Evolutionary conservation across 2,888 invertebrate genomes (phyloP).

Genomic region (Oscheius sp.): DNA sequence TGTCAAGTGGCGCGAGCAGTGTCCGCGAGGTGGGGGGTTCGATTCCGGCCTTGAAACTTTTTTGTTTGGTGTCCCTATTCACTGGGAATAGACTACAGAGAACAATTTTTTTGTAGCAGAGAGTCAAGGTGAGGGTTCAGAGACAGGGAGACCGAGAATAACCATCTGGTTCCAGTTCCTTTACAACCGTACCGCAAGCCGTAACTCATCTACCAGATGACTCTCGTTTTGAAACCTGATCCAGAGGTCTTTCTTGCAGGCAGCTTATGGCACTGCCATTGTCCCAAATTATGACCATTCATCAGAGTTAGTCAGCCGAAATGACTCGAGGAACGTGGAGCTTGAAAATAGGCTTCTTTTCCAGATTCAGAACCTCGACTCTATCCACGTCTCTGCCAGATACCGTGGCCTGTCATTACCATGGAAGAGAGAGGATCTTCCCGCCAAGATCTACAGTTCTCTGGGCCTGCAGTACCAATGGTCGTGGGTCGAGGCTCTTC

Average conservation of each 20-base stretch:
- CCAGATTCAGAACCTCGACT: slow-evolving; percentile 1
- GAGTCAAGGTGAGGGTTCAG: no score
- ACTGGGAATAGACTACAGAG: no score
- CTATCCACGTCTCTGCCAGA: neutral
- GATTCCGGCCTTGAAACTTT: no score
- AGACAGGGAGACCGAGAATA: no score
- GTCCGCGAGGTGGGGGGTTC: no score
- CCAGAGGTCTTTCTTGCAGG: neutral
- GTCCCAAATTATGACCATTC: neutral
- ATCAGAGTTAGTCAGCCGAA: neutral
- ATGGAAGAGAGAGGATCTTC: slow-evolving; percentile 4
- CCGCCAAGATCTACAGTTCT: slow-evolving; percentile 40
- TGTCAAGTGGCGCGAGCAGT: no score
- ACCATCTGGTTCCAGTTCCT: no score
- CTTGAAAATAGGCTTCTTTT: neutral
- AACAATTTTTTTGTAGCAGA: no score
- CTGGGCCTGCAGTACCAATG: slow-evolving; percentile 49
- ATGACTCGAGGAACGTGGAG: neutral
- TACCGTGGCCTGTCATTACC: neutral
- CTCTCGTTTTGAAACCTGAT: no score
- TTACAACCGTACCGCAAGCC: no score
- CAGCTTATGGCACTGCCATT: neutral
- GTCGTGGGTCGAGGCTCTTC: slow-evolving; percentile 50
- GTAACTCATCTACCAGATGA: slow-evolving; percentile 4
- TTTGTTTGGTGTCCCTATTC: no score